These are phyloP conservation scores for Alosa sapidissima DNA, from an alignment of 2,797 vertebrate genomes.

Conservation along the genomic window DNA sequence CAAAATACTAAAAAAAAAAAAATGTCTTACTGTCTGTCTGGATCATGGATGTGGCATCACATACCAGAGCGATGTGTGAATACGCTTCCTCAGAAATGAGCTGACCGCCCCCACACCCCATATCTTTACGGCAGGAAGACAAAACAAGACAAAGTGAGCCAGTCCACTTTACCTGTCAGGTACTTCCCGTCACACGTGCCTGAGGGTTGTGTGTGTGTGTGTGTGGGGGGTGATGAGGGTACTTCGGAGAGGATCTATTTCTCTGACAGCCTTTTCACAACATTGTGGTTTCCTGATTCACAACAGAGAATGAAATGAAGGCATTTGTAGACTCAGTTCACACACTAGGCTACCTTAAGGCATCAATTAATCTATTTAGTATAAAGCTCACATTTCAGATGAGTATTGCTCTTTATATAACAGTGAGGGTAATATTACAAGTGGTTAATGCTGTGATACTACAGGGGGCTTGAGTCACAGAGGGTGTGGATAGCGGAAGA, in stretches of 20 bases:
- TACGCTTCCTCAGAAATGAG: neutral
- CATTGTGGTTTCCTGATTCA: constrained; percentile 10
- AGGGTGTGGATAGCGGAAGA: neutral
- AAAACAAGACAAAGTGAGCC: constrained; percentile 6
- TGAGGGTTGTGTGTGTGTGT: neutral
- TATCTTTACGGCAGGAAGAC: constrained; percentile 6
- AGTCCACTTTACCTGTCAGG: constrained; percentile 21
- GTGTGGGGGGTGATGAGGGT: neutral
- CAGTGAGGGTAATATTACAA: neutral
- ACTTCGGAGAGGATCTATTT: neutral
- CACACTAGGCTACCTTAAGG: neutral
- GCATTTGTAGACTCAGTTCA: neutral
- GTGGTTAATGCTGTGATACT: neutral
- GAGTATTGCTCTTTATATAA: neutral
- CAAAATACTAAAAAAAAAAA: neutral
- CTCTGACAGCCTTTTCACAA: neutral
- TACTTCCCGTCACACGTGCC: neutral
- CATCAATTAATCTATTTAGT: neutral
- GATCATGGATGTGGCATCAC: neutral
- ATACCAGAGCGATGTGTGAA: neutral
- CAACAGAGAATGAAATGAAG: neutral
- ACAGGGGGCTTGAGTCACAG: neutral
- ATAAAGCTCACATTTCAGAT: constrained; percentile 9
- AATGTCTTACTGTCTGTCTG: neutral
- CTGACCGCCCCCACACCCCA: neutral